phyloP scores from a whole-genome alignment of 2,797 vertebrate genomes.

The Gymnopithys bicolor region DNA sequence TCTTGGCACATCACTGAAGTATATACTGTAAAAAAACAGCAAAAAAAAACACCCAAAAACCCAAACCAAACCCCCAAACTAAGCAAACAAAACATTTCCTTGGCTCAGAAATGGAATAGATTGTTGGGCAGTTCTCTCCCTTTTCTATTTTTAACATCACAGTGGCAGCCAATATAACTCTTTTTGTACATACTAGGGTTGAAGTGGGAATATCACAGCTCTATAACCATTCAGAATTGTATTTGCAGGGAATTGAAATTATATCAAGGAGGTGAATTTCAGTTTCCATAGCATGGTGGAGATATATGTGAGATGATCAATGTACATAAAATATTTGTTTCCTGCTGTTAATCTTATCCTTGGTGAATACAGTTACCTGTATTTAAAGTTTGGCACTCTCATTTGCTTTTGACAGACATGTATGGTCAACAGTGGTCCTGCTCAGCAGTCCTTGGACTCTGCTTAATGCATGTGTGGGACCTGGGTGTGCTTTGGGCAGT shows the following conservation, averaged over 20 bases:
- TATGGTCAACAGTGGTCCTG: not conserved
- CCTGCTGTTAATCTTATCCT: not conserved
- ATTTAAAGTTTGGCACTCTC: not conserved
- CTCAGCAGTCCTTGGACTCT: not conserved
- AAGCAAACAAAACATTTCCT: not conserved
- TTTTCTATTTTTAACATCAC: constrained; percentile 14
- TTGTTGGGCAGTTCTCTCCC: not conserved
- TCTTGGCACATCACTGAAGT: not conserved
- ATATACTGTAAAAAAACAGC: not conserved
- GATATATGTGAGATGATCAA: not conserved
- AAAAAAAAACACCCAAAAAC: no score
- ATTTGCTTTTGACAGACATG: not conserved
- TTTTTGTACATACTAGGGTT: not conserved
- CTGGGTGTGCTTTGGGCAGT: not conserved
- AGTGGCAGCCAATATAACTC: not conserved
- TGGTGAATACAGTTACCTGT: not conserved
- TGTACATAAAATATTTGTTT: not conserved
- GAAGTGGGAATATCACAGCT: not conserved
- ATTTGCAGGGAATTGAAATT: not conserved
- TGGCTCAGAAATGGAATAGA: not conserved
- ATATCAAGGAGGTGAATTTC: not conserved
- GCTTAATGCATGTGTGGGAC: not conserved
- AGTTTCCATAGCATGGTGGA: not conserved
- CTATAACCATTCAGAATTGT: not conserved
- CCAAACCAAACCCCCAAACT: not conserved